These are phyloP conservation scores for Paelopatides confundens DNA, from an alignment of 53 echinoderm and acorn worm species.

Conservation along the genomic window DNA sequence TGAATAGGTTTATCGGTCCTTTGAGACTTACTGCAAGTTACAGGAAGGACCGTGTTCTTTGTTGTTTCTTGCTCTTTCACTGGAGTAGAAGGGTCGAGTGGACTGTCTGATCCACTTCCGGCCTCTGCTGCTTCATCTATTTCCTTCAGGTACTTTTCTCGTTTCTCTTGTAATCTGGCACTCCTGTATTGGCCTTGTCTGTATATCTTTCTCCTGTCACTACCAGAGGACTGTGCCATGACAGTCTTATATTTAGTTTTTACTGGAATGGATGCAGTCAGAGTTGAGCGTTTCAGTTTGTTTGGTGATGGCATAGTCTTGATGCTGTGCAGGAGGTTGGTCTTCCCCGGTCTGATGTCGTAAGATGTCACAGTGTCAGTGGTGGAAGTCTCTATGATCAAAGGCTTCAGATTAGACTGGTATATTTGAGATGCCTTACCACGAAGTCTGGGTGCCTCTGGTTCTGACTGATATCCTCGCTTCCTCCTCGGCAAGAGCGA, in stretches of 20 bases:
- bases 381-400: conserved; percentile 33
- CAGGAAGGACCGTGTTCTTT: conserved; percentile 12
- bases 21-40: conserved; percentile 27
- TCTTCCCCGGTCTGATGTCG: conserved; percentile 37
- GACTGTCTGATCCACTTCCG: conserved; percentile 6
- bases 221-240: conserved; percentile 2
- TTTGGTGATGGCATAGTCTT: conserved; percentile 66
- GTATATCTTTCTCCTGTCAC: conserved; percentile 40
- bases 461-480: conserved; percentile 3
- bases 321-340: conserved; percentile 59
- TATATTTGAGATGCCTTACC: conserved; percentile 46
- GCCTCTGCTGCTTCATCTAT: conserved; percentile 44
- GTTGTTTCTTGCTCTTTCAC: conserved; percentile 4
- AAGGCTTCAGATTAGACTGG: conserved; percentile 32
- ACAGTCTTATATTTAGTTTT: conserved; percentile 54
- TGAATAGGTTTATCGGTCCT: not conserved
- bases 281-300: conserved; percentile 57
- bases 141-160: conserved; percentile 33
- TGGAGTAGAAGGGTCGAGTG: conserved; percentile 12
- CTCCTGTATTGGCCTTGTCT: conserved; percentile 44
- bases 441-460: conserved; percentile 61
- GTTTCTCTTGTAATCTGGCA: conserved; percentile 39
- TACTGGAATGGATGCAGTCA: conserved; percentile 70
- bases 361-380: conserved; percentile 18
- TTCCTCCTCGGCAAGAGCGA: conserved; percentile 52